Base-by-base conservation (phyloP, 2,113 vertebrate genomes). In the Microcebus lehilahytsara region DNA sequence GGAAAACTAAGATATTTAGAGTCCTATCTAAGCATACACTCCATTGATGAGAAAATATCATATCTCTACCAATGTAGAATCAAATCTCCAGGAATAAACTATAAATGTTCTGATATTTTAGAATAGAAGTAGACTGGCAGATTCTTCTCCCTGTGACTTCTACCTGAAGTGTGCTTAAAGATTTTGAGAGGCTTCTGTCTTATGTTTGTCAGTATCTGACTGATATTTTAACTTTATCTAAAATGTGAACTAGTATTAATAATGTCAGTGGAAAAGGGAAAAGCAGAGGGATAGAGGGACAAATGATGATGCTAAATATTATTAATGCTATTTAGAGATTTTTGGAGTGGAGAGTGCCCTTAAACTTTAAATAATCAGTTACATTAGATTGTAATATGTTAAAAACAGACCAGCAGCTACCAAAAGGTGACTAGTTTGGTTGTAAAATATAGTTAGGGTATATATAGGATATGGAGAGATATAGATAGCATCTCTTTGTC, bases 221-320 rank as follows among this genome's bases (percentile, higher is more conserved):
- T 67, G 64, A 13, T 58, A 89, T 79, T 95, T 91, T 88, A 81
- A 96, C n/a, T 89, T 96, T 89, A 77, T 49, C 12, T 91, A 51
- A 77, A 84, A 71, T 81, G 58, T 51, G 72, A 74, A 75, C 34
- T 83, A 79, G 14, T 74, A 69, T 83, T 93, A 91, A 75, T 90
- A 96, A 72, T 81, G n/a, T 74, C 49, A 79, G 12, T n/a, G 37
- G 66, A 94, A 32, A 94, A 96, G 1, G 9, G 19, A 88, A 64
- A 91, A 62, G 11, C 34, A 93, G 46, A 90, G 17, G 34, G 20
- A 91, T 6, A 46, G 53, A 62, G 13, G 51, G 23, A 79, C 69
- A 42, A n/a, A 69, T 93, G 66, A 23, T 9, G 40, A 74, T 10
- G 60, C 8, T 53, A 85, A 30, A 53, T 79, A 96, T 56, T 85